Base-by-base conservation (phyloP, 2,797 vertebrate species). In the Hipposideros larvatus region DNA sequence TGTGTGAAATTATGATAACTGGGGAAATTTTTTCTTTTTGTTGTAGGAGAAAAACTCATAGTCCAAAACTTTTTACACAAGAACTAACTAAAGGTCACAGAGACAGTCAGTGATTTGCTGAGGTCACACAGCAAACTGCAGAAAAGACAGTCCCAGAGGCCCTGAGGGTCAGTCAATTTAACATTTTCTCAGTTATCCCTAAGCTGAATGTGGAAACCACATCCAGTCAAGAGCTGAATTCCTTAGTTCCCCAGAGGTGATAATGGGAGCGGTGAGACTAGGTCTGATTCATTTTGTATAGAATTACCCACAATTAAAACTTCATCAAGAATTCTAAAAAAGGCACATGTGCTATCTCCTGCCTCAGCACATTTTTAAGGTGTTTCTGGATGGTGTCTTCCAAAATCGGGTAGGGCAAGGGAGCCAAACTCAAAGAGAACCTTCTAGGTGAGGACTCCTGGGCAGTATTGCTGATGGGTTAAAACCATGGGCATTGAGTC, bases 291-390 rank as follows among this genome's bases (percentile, higher is more conserved):
- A 95, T 43, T 85, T 90, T 63, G 26, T 70, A 21, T 41, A 80
- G 51, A 61, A 78, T 73, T 78, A 86, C 11, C 68, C 63, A 13
- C 15, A 28, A 80, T 83, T n/a, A 74, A 46, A 55, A 66, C 18
- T 15, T 93, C 15, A 55, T 91, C 43, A 70, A 71, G 80, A 88
- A 90, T 85, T 83, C 74, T 34, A 31, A 24, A 57, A 91, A 86
- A 95, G 31, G 5, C 9, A 15, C 48, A 19, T 0, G 10, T 57
- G 55, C 26, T 34, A 13, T 43, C 59, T 90, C 80, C 87, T 48
- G 66, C 14, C 43, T 31, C n/a, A 57, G 11, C 15, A 74, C 24
- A 37, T 78, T 90, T 70, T 86, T 48, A 63, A 91, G 41, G 46
- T 37, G 26, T 57, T 53, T 91, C 86, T 61, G 2, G 16, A 37